Evolutionary conservation across 2,113 vertebrate genomes (phyloP).

Genomic region (Lucifuga dentata): DNA sequence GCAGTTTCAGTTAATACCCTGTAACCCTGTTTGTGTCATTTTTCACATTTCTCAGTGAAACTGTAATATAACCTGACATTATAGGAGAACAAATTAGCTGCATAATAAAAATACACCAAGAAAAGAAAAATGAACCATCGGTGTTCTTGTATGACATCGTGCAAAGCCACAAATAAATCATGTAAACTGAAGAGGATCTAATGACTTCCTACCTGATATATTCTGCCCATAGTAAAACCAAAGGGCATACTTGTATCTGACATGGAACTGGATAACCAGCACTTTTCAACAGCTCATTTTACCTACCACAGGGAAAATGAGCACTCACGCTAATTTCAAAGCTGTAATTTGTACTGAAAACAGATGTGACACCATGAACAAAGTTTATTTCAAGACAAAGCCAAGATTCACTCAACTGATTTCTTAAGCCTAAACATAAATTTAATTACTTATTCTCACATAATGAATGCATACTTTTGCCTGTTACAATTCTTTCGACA

Average conservation of each 20-base stretch:
- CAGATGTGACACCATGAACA: constrained; percentile 78
- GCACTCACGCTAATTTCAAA: constrained; percentile 58
- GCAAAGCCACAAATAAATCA: constrained; percentile 24
- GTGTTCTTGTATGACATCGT: constrained; percentile 30
- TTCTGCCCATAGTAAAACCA: constrained; percentile 28
- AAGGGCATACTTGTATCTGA: constrained; percentile 36
- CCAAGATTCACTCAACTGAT: constrained; percentile 46
- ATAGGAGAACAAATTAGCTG: constrained; percentile 20
- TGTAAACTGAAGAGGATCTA: constrained; percentile 27
- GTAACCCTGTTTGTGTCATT: neutral
- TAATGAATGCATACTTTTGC: constrained; percentile 46
- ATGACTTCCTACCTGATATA: constrained; percentile 24
- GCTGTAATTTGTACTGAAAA: constrained; percentile 81
- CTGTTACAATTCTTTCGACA: constrained; percentile 64
- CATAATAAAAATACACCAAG: neutral
- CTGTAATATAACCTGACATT: constrained; percentile 8
- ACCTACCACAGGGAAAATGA: constrained; percentile 80
- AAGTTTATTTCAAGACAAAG: constrained; percentile 51
- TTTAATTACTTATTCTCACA: constrained; percentile 64
- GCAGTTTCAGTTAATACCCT: constrained; percentile 9
- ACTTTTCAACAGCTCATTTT: constrained; percentile 67
- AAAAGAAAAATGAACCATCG: constrained; percentile 10
- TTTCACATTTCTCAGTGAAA: constrained; percentile 5
- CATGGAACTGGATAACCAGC: constrained; percentile 39
- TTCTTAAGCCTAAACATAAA: constrained; percentile 70